These are phyloP conservation scores for Petromus typicus DNA, from an alignment of 2,113 vertebrate species.

Conservation along the genomic window DNA sequence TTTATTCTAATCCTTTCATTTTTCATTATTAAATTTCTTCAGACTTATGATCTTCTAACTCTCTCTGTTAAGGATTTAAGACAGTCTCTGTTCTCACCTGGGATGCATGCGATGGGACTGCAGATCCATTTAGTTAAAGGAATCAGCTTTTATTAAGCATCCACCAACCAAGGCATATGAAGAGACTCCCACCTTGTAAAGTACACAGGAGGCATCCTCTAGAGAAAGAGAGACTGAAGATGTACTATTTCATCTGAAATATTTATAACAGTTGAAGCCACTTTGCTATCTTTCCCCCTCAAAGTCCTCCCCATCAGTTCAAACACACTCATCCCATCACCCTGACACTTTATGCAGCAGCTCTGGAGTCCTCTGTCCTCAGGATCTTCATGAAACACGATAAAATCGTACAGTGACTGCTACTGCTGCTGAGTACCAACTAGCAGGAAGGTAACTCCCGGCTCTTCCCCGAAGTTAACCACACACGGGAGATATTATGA, in stretches of 20 bases:
- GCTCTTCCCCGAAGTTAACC: not conserved
- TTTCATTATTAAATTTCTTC: conserved; percentile 36
- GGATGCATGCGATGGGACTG: not conserved
- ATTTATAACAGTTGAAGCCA: not conserved
- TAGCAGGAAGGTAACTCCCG: not conserved
- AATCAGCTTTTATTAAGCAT: not conserved
- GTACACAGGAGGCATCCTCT: not conserved
- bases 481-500: not conserved
- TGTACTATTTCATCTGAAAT: not conserved
- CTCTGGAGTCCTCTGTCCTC: not conserved
- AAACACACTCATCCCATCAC: not conserved
- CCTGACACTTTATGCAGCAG: not conserved
- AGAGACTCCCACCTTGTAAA: not conserved
- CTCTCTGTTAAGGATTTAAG: conserved; percentile 6
- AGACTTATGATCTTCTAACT: conserved; percentile 21
- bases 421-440: not conserved
- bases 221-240: not conserved
- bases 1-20: conserved; percentile 34
- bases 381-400: not conserved
- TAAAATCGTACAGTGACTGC: not conserved
- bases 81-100: conserved; percentile 10
- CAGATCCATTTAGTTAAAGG: not conserved
- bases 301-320: not conserved
- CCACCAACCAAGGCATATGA: not conserved
- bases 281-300: not conserved